These are phyloP conservation scores for Chalcis sispes DNA, from an alignment of 2,888 invertebrate genomes.

Conservation along the genomic window DNA sequence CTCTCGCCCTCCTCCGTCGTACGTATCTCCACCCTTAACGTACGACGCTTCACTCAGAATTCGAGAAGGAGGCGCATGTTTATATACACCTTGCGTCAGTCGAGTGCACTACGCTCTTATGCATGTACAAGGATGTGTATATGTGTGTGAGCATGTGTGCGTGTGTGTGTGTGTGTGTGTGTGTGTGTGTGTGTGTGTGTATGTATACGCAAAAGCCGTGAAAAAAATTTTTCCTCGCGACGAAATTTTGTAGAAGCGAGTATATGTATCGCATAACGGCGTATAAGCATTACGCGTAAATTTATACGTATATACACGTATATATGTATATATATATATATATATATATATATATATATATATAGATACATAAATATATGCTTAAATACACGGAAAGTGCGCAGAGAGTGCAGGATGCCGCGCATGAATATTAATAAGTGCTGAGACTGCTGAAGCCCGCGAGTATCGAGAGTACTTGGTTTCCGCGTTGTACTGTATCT, in stretches of 20 bases:
- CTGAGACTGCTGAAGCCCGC: conserved; percentile 71
- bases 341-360: background rate
- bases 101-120: conserved; percentile 42
- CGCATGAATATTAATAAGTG: conserved; percentile 74
- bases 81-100: conserved; percentile 50
- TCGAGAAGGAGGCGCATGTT: conserved; percentile 52
- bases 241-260: too few relatives aligned
- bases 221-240: too few relatives aligned
- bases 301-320: too few relatives aligned
- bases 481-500: background rate
- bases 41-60: background rate
- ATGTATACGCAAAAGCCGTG: too few relatives aligned
- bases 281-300: too few relatives aligned
- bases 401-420: background rate
- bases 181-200: too few relatives aligned
- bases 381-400: background rate
- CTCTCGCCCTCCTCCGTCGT: background rate
- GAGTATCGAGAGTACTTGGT: conserved; percentile 49
- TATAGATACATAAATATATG: background rate
- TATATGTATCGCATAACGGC: too few relatives aligned
- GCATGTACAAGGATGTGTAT: too few relatives aligned
- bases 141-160: too few relatives aligned
- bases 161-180: too few relatives aligned
- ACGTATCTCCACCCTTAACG: background rate
- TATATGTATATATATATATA: background rate